phyloP scores from a whole-genome alignment of 1,140 invertebrate genomes.

The Drosophila gunungcola region DNA sequence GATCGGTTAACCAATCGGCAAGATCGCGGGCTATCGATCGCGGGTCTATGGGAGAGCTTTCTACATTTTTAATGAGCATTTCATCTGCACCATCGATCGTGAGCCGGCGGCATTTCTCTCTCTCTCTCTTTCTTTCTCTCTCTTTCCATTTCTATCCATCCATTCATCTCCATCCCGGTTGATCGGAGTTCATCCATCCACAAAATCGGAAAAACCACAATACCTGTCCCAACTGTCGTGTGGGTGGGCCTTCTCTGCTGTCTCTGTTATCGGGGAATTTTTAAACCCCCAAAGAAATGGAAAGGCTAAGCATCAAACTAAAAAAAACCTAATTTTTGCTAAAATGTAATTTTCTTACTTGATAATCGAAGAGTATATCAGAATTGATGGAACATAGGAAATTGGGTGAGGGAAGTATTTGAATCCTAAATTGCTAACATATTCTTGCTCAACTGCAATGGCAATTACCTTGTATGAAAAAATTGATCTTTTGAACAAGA shows the following conservation, averaged over 20 bases:
- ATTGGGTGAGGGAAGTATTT: too few species aligned
- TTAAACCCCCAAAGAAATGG: background rate
- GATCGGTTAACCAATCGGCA: conserved; percentile 11
- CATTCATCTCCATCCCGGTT: background rate
- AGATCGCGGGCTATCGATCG: conserved; percentile 46
- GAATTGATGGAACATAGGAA: too few species aligned
- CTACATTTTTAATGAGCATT: conserved; percentile 82
- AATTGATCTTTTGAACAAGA: too few species aligned
- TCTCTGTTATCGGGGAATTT: conserved; percentile 2
- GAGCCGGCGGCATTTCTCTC: conserved; percentile 44
- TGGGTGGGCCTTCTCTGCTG: conserved; percentile 36
- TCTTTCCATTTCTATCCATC: conserved; percentile 11
- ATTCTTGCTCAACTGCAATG: too few species aligned
- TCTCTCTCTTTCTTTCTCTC: background rate
- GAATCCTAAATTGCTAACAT: too few species aligned
- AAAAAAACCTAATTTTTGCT: background rate
- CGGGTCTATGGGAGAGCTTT: conserved; percentile 59
- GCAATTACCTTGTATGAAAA: too few species aligned
- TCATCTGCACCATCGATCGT: conserved; percentile 71
- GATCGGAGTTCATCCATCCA: background rate
- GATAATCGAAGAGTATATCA: too few species aligned
- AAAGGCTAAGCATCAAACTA: background rate
- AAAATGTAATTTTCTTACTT: too few species aligned
- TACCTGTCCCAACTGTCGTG: conserved; percentile 16
- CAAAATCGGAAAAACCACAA: conserved; percentile 4